Evolutionary conservation across 2,797 vertebrate species (phyloP).

Genomic region (Botia kubotai): DNA sequence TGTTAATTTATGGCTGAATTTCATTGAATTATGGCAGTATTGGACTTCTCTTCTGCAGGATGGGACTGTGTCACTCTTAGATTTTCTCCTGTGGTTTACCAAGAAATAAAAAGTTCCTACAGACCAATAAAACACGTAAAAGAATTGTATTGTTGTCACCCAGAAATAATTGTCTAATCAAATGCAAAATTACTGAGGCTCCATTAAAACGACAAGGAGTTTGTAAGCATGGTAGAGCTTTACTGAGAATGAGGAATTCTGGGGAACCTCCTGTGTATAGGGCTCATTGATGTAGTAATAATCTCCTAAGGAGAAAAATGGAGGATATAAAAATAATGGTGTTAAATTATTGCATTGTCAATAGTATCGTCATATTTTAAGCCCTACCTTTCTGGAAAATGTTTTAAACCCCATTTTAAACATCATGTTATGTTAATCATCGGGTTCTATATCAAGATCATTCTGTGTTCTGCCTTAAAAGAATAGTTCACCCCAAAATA

Average conservation of each 20-base stretch:
- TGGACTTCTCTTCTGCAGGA: slow-evolving; percentile 30
- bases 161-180: slow-evolving; percentile 73
- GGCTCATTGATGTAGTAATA: not conserved
- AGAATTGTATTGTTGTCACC: slow-evolving; percentile 73
- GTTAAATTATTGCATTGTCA: not conserved
- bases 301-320: not conserved
- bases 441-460: too few species aligned
- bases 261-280: not conserved
- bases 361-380: not conserved
- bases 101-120: slow-evolving; percentile 64
- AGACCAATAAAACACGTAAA: slow-evolving; percentile 69
- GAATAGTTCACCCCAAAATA: too few species aligned
- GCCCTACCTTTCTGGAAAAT: too few species aligned
- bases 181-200: slow-evolving; percentile 68
- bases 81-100: not conserved
- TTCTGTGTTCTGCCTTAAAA: too few species aligned
- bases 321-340: not conserved
- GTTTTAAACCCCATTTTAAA: too few species aligned
- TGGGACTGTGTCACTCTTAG: slow-evolving; percentile 15
- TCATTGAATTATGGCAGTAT: slow-evolving; percentile 22
- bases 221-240: slow-evolving; percentile 70
- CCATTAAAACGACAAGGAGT: slow-evolving; percentile 69
- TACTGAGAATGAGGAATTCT: slow-evolving; percentile 46
- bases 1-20: slow-evolving; percentile 47
- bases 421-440: too few species aligned